Evolutionary conservation across 2,113 vertebrate species (phyloP).

Genomic region (Pachyramphus minor): DNA sequence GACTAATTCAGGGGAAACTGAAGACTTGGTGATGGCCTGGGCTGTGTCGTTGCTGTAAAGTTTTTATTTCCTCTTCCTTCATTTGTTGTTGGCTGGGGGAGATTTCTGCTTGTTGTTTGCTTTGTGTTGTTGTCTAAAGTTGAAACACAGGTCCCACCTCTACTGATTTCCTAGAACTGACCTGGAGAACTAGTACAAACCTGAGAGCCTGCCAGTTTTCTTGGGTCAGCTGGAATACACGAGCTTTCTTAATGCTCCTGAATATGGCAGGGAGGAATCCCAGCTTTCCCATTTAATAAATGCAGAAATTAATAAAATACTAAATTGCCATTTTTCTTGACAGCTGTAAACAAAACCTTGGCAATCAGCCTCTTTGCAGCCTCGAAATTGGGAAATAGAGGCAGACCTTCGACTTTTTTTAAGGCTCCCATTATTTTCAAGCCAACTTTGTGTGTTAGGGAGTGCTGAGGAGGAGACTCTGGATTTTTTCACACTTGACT

Average conservation of each 20-base stretch:
- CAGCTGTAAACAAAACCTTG: not conserved
- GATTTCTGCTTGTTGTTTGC: not conserved
- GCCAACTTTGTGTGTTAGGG: not conserved
- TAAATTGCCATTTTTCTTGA: not conserved
- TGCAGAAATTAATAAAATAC: not conserved
- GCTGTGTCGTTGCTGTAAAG: fast-evolving
- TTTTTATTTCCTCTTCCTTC: not conserved
- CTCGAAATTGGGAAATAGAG: not conserved
- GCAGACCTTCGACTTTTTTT: not conserved
- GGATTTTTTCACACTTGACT: not conserved
- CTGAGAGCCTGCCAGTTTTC: not conserved
- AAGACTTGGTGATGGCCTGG: not conserved
- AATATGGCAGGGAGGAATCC: not conserved
- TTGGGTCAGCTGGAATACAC: not conserved
- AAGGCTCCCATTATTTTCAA: not conserved
- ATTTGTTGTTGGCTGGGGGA: not conserved
- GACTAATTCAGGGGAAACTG: not conserved
- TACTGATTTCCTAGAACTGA: not conserved
- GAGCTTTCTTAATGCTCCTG: not conserved
- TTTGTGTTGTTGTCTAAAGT: not conserved
- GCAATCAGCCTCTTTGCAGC: not conserved
- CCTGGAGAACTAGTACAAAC: not conserved
- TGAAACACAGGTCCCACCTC: not conserved
- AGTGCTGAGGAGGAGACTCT: not conserved
- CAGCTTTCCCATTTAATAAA: not conserved